phyloP scores from a whole-genome alignment of 1,140 invertebrate species.

The Camponotus vicinus region DNA sequence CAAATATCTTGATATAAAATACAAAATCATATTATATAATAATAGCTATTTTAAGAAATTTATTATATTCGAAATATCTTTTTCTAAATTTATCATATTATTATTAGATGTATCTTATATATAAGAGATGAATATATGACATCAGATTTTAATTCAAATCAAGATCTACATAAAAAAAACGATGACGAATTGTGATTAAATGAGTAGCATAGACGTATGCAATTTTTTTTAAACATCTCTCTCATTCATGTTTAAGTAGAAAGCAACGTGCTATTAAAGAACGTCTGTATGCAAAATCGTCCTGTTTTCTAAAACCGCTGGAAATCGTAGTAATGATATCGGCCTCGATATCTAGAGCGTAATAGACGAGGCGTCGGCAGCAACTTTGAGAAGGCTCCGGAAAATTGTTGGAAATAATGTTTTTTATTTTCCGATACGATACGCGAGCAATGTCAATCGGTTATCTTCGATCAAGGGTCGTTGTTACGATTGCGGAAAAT shows the following conservation, averaged over 20 bases:
- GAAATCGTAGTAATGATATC: slow-evolving; percentile 58
- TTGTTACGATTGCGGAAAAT: slow-evolving; percentile 12
- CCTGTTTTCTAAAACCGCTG: slow-evolving; percentile 57
- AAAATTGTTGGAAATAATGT: slow-evolving; percentile 8
- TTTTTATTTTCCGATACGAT: slow-evolving; percentile 13
- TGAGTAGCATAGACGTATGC: neutral
- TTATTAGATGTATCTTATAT: neutral
- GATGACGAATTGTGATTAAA: neutral
- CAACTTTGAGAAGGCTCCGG: neutral
- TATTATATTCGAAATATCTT: neutral
- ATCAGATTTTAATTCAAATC: neutral
- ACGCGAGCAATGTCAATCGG: slow-evolving; percentile 15
- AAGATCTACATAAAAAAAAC: neutral
- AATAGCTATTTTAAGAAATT: neutral
- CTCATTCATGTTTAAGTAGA: slow-evolving; percentile 49
- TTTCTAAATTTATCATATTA: neutral
- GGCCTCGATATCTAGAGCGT: slow-evolving; percentile 60
- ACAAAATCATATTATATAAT: neutral
- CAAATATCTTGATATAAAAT: neutral
- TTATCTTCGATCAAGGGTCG: slow-evolving; percentile 24
- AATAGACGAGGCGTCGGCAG: slow-evolving; percentile 37
- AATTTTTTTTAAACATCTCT: neutral
- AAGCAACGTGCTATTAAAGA: slow-evolving; percentile 57
- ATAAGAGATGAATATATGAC: neutral
- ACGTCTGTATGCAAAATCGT: slow-evolving; percentile 62